Evolutionary conservation across 2,888 invertebrate species (phyloP).

Genomic region (Plagiodera versicolora): DNA sequence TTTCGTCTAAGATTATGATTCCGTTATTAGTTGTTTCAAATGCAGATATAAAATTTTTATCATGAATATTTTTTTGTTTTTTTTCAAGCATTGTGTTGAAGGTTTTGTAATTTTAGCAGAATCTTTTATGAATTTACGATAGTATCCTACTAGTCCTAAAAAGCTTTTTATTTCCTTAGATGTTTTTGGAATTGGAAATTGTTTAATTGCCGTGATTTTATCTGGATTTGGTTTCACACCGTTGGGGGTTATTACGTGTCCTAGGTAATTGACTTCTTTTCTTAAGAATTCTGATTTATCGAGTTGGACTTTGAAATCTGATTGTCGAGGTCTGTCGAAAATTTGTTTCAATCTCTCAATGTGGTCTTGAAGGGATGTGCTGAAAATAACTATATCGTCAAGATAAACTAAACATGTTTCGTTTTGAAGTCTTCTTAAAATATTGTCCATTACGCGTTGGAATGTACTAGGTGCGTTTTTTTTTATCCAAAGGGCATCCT

Average conservation of each 20-base stretch:
- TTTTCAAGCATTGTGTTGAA: neutral
- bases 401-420: conserved; percentile 21
- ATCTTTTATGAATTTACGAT: conserved; percentile 15
- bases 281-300: conserved; percentile 24
- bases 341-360: conserved; percentile 10
- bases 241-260: conserved; percentile 17
- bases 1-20: too few relatives aligned
- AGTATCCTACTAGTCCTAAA: conserved; percentile 15
- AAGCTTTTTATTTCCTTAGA: conserved; percentile 12
- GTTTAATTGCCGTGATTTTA: conserved; percentile 18
- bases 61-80: neutral
- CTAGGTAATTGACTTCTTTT: conserved; percentile 23
- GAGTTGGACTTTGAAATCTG: conserved; percentile 24
- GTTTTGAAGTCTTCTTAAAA: conserved; percentile 22
- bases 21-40: too few relatives aligned
- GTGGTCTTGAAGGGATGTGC: conserved; percentile 20
- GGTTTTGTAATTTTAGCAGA: conserved; percentile 15
- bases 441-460: conserved; percentile 23
- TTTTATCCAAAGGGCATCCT: conserved; percentile 24
- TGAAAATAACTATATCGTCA: conserved; percentile 21
- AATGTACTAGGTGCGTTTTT: conserved; percentile 25
- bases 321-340: conserved; percentile 14
- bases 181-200: conserved; percentile 13
- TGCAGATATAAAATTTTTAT: too few relatives aligned
- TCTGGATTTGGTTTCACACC: conserved; percentile 25